Evolutionary conservation across 37 sponge, comb jelly and placozoan species (phyloP).

Genomic region (Chondrilla cf. caribensis): DNA sequence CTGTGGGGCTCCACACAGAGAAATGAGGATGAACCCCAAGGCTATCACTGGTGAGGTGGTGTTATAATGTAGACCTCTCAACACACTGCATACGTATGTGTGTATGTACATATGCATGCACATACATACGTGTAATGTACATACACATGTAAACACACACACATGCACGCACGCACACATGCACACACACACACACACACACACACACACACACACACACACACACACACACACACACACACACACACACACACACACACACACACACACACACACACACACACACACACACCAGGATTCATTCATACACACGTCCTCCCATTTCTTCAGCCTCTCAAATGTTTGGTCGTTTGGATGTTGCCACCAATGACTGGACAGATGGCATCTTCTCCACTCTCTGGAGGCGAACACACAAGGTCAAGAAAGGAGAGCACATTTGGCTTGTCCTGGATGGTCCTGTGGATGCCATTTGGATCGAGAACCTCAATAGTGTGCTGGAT

Average conservation of each 20-base stretch:
- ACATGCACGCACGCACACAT: neutral
- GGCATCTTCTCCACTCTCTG: slow-evolving; percentile 99
- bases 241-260: neutral
- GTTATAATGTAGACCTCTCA: neutral
- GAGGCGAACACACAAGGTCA: slow-evolving; percentile 91
- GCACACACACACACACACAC: too few species aligned
- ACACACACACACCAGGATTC: too few species aligned
- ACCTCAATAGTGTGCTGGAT: slow-evolving; percentile 96
- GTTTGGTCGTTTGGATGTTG: slow-evolving; percentile 99
- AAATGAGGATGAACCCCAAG: slow-evolving; percentile 99
- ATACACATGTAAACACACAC: too few species aligned
- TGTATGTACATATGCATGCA: neutral
- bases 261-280: neutral
- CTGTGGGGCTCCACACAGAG: slow-evolving; percentile 83
- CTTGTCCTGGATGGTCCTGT: slow-evolving; percentile 97
- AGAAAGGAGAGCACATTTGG: slow-evolving; percentile 99
- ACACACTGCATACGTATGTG: too few species aligned
- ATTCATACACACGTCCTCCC: neutral
- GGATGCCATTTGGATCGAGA: slow-evolving; percentile 99
- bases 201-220: neutral
- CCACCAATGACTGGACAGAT: slow-evolving; percentile 99
- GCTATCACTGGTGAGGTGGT: slow-evolving; percentile 75
- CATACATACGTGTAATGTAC: too few species aligned
- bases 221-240: neutral
- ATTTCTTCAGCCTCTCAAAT: slow-evolving; percentile 81